Percentiles rank a stretch among this genome's conserved stretches.
Evolutionary conservation across 2,888 invertebrate genomes (phyloP).

Genomic region (Eristalis pertinax): DNA sequence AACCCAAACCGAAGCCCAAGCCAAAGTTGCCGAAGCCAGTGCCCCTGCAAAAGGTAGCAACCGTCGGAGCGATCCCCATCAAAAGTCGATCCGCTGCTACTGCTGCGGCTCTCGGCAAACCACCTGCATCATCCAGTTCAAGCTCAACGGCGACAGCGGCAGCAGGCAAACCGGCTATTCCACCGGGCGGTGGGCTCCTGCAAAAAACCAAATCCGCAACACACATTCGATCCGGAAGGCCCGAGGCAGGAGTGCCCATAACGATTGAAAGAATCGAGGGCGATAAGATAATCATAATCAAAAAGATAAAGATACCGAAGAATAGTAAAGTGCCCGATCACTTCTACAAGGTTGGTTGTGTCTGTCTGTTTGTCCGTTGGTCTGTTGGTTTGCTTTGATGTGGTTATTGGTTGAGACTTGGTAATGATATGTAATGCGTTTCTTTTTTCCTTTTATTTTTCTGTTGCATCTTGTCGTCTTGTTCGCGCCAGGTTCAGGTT

Average conservation of each 20-base stretch:
- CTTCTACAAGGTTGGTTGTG: slow-evolving; percentile 80
- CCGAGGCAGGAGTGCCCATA: slow-evolving; percentile 79
- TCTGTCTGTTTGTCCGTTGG: slow-evolving; percentile 64
- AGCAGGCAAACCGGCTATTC: slow-evolving; percentile 30
- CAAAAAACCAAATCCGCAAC: slow-evolving; percentile 63
- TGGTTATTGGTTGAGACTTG: slow-evolving; percentile 46
- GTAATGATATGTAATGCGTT: slow-evolving; percentile 54
- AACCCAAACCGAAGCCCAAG: slow-evolving; percentile 75
- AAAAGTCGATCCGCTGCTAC: neutral
- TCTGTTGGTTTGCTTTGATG: slow-evolving; percentile 41
- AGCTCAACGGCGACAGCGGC: slow-evolving; percentile 66
- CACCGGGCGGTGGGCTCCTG: slow-evolving; percentile 30
- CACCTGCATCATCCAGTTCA: slow-evolving; percentile 24
- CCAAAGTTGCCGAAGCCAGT: slow-evolving; percentile 77
- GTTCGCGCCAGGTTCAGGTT: neutral
- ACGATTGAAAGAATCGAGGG: slow-evolving; percentile 81
- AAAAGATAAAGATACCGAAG: slow-evolving; percentile 81
- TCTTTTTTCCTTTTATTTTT: neutral
- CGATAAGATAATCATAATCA: slow-evolving; percentile 81
- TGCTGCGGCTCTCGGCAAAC: slow-evolving; percentile 19
- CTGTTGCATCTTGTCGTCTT: slow-evolving; percentile 18
- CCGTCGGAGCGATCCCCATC: slow-evolving; percentile 64
- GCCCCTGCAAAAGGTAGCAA: slow-evolving; percentile 75
- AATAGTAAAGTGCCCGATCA: slow-evolving; percentile 81
- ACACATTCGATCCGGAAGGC: slow-evolving; percentile 73